Evolutionary conservation across 2,797 vertebrate species (phyloP).

Genomic region (Crypturellus tataupa): DNA sequence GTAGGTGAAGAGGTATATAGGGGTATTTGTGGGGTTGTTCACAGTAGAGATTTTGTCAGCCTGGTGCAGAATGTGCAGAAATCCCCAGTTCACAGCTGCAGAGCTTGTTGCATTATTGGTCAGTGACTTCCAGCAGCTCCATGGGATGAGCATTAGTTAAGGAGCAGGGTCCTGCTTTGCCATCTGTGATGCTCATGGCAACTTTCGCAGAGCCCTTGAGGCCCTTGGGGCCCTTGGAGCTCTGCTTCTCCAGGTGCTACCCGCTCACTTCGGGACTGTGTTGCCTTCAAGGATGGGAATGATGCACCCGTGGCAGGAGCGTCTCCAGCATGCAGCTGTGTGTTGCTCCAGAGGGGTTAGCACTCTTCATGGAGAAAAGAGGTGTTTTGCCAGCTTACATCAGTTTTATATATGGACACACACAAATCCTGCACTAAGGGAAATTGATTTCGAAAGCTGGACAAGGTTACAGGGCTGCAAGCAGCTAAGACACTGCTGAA

Average conservation of each 20-base stretch:
- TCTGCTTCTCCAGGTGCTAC: not conserved
- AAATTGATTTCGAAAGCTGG: not conserved
- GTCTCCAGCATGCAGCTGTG: not conserved
- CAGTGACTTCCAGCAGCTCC: not conserved
- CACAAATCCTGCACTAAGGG: not conserved
- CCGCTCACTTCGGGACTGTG: accelerated
- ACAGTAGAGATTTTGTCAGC: accelerated
- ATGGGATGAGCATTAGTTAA: not conserved
- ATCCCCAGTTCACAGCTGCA: accelerated
- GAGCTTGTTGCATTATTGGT: accelerated
- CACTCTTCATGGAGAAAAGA: not conserved
- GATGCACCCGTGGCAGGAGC: accelerated
- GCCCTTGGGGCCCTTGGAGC: not conserved
- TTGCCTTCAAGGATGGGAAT: not conserved
- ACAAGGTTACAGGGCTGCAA: not conserved
- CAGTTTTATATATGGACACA: not conserved
- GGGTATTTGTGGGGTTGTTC: not conserved
- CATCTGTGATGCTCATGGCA: not conserved
- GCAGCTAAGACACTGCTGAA: not conserved
- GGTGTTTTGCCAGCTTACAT: not conserved
- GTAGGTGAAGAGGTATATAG: not conserved
- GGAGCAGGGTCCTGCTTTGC: not conserved
- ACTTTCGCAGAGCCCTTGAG: not conserved
- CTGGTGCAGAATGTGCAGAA: accelerated
- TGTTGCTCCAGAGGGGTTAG: accelerated